Evolutionary conservation across 2,888 invertebrate genomes (phyloP), one percentile per base, ranked within the genome.

Genomic region (Tachina lurida): DNA sequence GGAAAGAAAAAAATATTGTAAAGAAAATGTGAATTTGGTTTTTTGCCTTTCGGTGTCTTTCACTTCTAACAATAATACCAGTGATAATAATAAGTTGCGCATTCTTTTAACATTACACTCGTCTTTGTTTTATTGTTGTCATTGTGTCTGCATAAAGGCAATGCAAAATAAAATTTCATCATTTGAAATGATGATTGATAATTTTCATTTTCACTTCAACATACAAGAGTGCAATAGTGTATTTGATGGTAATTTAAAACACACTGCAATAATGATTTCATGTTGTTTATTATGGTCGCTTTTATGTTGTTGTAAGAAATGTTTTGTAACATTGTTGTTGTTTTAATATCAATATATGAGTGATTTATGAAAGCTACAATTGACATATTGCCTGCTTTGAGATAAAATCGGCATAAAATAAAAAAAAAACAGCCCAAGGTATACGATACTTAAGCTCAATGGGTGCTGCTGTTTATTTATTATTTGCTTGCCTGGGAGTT

Each of bases 291-390:
- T 78, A 58, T 43, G 65, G 12, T 47, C 39, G 73, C 39, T 60
- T 60, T 77, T 3, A 17, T 22, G 49, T 73, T 73, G 65, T 58
- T 65, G 70, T 60, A 49, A 39, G 39, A 75, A 74, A 74, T 67
- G 22, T 54, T 74, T 41, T 54, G n/a, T 60, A 58, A 43, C 49
- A 15, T 45, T 85, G 62, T 75, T 45, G 71, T 22, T 70, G 60
- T 65, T 75, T 62, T 63, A 70, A 67, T 65, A 78, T 74, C 54
- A 79, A 73, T 86, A 62, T 86, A 76, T 80, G 83, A 79, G 76
- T 86, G 83, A 86, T 83, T 86, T 86, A 86, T 76, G 75, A 67
- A 86, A 76, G 65, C 79, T 83, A 73, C 71, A 60, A 79, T 76
- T 86, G 86, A 86, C 86, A 83, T 83, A 83, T 86, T 83, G 86